Conservation (phyloP, 2,888 invertebrate genomes). For the Nymphalis c-album region DNA sequence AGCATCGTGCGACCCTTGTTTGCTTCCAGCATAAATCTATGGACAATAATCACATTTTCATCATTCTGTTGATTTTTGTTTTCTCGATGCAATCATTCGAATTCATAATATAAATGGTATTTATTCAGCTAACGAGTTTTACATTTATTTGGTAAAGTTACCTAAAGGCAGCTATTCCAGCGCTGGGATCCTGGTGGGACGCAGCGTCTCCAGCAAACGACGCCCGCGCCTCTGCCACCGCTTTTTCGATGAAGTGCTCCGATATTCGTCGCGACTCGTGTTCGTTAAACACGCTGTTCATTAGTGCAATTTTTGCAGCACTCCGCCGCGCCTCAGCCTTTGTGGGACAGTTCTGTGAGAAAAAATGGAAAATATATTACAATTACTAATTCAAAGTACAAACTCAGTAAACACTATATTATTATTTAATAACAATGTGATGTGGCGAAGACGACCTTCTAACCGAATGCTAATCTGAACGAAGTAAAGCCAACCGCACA, state of each 20-base stretch:
- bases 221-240: slow-evolving; percentile 94
- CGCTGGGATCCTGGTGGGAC: slow-evolving; percentile 84
- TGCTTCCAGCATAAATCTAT: slow-evolving; percentile 87
- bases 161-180: slow-evolving; percentile 87
- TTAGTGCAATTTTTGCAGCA: slow-evolving; percentile 96
- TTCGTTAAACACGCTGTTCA: slow-evolving; percentile 98
- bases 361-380: not conserved
- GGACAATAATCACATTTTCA: slow-evolving; percentile 16
- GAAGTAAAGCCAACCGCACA: too few species aligned
- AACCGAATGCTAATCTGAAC: too few species aligned
- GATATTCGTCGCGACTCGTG: slow-evolving; percentile 95
- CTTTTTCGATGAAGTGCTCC: slow-evolving; percentile 96
- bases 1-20: slow-evolving; percentile 97
- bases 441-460: too few species aligned
- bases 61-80: too few species aligned
- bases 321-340: slow-evolving; percentile 97
- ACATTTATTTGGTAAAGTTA: slow-evolving; percentile 41
- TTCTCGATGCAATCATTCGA: too few species aligned
- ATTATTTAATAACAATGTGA: too few species aligned
- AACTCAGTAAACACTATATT: not conserved
- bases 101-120: too few species aligned
- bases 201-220: slow-evolving; percentile 88
- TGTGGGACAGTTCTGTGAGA: slow-evolving; percentile 91
- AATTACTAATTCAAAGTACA: too few species aligned
- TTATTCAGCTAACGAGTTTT: not conserved